Percentiles rank a stretch among this genome's conserved stretches.
Conservation (phyloP, 2,113 vertebrate species). For the Choloepus hoffmanni region DNA sequence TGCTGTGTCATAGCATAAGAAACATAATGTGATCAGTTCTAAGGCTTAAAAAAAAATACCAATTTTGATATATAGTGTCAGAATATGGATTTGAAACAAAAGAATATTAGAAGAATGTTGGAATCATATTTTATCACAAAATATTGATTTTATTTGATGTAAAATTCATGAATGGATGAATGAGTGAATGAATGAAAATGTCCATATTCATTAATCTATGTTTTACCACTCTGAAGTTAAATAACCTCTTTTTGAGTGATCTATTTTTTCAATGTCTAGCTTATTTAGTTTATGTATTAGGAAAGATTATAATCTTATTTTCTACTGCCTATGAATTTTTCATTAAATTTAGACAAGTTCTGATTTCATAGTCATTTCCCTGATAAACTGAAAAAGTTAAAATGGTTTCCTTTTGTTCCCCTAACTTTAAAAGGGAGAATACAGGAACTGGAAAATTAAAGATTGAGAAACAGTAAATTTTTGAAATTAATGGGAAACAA, state of each 20-base stretch:
- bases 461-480: background rate
- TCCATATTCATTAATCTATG: background rate
- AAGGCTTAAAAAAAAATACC: background rate
- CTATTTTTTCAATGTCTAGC: background rate
- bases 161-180: background rate
- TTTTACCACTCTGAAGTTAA: background rate
- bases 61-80: background rate
- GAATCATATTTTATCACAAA: background rate
- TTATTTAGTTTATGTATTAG: background rate
- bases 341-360: background rate
- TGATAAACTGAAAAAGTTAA: background rate
- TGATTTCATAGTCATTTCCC: background rate
- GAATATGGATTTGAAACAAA: background rate
- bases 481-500: background rate
- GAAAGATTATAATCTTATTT: background rate
- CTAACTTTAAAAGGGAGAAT: background rate
- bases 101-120: background rate
- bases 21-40: background rate
- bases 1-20: background rate
- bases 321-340: background rate
- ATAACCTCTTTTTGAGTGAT: background rate
- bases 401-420: background rate
- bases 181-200: background rate
- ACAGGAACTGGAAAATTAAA: background rate
- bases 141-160: conserved; percentile 2